Evolutionary conservation across 2,113 vertebrate genomes (phyloP), one percentile per base, ranked within the genome.

Genomic region (Ceyx cyanopectus): DNA sequence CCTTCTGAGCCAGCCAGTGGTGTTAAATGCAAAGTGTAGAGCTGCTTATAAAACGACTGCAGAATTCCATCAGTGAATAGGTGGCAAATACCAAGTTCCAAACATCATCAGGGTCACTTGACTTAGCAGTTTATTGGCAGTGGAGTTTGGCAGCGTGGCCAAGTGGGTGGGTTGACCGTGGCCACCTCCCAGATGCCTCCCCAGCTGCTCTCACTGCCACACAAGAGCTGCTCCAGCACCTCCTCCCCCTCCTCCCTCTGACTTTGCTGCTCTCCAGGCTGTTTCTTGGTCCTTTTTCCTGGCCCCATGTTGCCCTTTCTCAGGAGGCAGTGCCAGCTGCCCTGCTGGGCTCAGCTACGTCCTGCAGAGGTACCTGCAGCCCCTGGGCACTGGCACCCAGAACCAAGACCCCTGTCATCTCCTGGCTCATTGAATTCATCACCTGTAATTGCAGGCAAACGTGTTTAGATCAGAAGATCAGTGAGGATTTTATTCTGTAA

Each of bases 321-420:
- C 53, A 37, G 22, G 48, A 17, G 60, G 43, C 60, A 37, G 10
- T 19, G 8, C 27, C 41, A 12, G 56, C 50, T 27, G 9, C 30
- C 3, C 0, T 3, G 70, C 6, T 30, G 3, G 58, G 54, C 50
- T 60, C 23, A 27, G 40, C 72, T 19, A 17, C 3, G 41, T 11
- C 32, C 50, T 7, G 45, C 41, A 2, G 43, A 45, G 43, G 43
- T 6, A 14, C 10, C 43, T 45, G 43, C 43, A 45, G 43, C 43
- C 15, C 7, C 43, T 48, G 56, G 23, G n/a, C 65, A 63, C 30
- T 3, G 4, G 0, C 60, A 53, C 8, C 24, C 23, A 0, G 0
- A 0, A 14, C 5, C 23, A 20, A 58, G 21, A 30, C 29, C 7
- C 34, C 24, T 45, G 7, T 15, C 8, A 14, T 63, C 48, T 70